phyloP scores from a whole-genome alignment of 2,113 vertebrate species.

The Physeter macrocephalus region DNA sequence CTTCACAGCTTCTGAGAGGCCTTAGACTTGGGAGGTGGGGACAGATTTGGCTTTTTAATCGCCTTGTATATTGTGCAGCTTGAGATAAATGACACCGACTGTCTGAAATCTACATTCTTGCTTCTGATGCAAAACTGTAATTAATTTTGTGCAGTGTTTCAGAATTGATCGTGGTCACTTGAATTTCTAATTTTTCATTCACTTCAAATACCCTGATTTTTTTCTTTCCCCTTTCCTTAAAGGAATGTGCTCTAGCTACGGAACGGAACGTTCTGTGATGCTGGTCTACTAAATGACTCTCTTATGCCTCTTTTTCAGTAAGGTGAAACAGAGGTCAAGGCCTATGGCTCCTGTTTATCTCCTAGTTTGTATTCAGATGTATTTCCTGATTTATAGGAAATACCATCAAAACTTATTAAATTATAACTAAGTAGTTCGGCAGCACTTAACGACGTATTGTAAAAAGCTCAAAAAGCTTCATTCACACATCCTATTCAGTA shows the following conservation, averaged over 20 bases:
- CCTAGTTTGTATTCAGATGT: constrained; percentile 64
- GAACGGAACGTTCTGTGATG: constrained; percentile 59
- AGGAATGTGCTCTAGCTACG: constrained; percentile 69
- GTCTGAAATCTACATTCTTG: constrained; percentile 87
- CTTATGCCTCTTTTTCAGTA: constrained; percentile 80
- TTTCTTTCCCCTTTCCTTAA: constrained; percentile 26
- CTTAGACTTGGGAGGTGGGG: constrained; percentile 85
- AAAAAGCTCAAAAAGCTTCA: constrained; percentile 72
- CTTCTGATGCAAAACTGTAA: constrained; percentile 93
- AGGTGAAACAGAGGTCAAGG: constrained; percentile 87
- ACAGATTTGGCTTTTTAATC: constrained; percentile 89
- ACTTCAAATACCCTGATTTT: constrained; percentile 82
- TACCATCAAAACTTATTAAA: constrained; percentile 75
- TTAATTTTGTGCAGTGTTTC: constrained; percentile 98
- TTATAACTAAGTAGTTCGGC: constrained; percentile 61
- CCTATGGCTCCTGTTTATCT: constrained; percentile 70
- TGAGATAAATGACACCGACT: constrained; percentile 89
- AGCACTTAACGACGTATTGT: constrained; percentile 43
- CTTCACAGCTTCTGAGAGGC: constrained; percentile 83
- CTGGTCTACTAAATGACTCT: constrained; percentile 75
- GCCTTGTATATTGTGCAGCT: constrained; percentile 84
- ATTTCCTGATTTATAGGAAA: constrained; percentile 76
- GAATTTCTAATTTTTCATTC: constrained; percentile 92
- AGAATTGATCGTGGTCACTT: constrained; percentile 96
- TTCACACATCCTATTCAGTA: constrained; percentile 78